These are phyloP conservation scores for Pantherophis vulpinus DNA, from an alignment of 2,797 vertebrate genomes.

Conservation along the genomic window DNA sequence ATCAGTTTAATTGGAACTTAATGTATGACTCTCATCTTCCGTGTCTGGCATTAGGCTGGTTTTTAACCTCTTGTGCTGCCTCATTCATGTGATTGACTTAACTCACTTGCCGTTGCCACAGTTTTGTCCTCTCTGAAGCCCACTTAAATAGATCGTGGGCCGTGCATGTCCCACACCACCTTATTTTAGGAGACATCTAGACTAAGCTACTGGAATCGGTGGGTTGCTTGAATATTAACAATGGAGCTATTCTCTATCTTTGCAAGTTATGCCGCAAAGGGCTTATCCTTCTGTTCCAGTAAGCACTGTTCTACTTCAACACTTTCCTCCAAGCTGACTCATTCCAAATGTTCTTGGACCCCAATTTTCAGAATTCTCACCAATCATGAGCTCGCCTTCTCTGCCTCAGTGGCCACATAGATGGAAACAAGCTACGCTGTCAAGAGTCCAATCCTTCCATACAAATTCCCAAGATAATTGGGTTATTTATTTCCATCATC, in stretches of 20 bases:
- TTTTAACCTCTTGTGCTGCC: not conserved
- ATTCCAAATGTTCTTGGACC: not conserved
- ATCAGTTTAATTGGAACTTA: not conserved
- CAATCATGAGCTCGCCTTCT: not conserved
- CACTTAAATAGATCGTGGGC: not conserved
- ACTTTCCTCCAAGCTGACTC: not conserved
- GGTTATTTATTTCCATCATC: not conserved
- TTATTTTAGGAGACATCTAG: not conserved
- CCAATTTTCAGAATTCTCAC: not conserved
- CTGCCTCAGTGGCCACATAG: not conserved
- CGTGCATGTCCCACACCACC: not conserved
- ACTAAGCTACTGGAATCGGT: no score
- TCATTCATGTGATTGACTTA: not conserved
- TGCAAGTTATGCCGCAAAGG: not conserved
- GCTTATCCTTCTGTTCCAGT: not conserved
- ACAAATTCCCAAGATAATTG: not conserved
- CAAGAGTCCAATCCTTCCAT: not conserved
- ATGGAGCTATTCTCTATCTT: not conserved
- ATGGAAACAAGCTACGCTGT: not conserved
- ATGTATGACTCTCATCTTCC: not conserved
- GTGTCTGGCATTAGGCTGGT: not conserved
- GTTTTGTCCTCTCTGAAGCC: not conserved
- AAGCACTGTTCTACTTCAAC: not conserved
- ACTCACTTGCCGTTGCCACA: no score
- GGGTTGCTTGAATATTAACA: not conserved